Conservation (phyloP, 2,113 vertebrate genomes). For the Silurus meridionalis region DNA sequence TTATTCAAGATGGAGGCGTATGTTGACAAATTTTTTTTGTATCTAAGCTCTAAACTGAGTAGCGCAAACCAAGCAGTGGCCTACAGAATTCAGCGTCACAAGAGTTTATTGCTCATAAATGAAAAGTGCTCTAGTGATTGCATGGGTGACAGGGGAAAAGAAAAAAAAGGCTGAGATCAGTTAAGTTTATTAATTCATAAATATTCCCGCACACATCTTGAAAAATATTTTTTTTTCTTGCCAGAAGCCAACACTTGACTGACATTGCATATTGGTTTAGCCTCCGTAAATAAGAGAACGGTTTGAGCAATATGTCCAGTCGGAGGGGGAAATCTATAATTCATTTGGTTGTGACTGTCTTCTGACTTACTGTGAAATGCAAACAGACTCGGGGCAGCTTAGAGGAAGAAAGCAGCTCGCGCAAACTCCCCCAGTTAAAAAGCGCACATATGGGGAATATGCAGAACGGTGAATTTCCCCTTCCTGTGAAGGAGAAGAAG, state of each 20-base stretch:
- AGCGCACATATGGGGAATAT: background rate
- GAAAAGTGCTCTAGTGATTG: conserved; percentile 6
- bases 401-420: conserved; percentile 10
- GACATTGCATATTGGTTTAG: conserved; percentile 30
- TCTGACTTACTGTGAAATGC: conserved; percentile 24
- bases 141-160: background rate
- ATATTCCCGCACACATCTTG: conserved; percentile 33
- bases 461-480: background rate
- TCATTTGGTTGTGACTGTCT: conserved; percentile 33
- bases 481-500: conserved; percentile 6
- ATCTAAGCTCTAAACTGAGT: background rate
- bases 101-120: conserved; percentile 8
- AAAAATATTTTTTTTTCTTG: conserved; percentile 14
- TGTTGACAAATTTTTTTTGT: background rate
- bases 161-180: conserved; percentile 5
- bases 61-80: background rate
- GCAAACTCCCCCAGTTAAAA: background rate
- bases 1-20: conserved; percentile 3
- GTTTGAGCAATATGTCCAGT: conserved; percentile 24
- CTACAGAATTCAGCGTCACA: background rate
- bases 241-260: conserved; percentile 36
- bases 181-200: conserved; percentile 42
- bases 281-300: conserved; percentile 24
- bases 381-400: conserved; percentile 29
- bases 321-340: conserved; percentile 20